Evolutionary conservation across 2,797 vertebrate genomes (phyloP).

Genomic region (Rousettus madagascariensis): DNA sequence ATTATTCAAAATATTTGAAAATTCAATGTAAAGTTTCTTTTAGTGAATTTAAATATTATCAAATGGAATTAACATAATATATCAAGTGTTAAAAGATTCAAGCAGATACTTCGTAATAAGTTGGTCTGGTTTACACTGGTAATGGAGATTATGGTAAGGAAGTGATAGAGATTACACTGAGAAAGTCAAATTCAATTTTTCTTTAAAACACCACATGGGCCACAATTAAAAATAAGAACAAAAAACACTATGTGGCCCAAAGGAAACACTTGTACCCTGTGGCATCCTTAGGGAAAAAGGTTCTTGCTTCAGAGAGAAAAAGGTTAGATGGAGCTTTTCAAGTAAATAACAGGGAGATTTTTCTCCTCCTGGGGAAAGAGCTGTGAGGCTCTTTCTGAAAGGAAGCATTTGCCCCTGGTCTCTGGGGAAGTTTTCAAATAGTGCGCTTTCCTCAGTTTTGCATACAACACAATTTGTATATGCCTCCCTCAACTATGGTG

Average conservation of each 20-base stretch:
- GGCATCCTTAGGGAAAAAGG: background rate
- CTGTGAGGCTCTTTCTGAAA: background rate
- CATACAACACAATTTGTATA: background rate
- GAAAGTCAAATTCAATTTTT: constrained; percentile 20
- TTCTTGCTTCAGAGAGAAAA: background rate
- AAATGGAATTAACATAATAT: background rate
- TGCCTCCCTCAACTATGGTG: background rate
- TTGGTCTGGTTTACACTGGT: background rate
- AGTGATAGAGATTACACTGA: background rate
- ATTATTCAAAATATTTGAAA: constrained; percentile 42
- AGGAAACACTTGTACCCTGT: background rate
- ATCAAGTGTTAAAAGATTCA: background rate
- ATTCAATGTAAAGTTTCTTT: constrained; percentile 1
- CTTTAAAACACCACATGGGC: background rate
- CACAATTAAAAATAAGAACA: background rate
- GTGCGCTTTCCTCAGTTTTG: background rate
- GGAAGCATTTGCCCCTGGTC: background rate
- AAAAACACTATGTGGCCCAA: background rate
- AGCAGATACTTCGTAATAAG: background rate
- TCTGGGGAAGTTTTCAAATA: background rate
- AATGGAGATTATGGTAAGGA: background rate
- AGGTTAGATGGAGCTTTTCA: background rate
- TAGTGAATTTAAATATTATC: background rate
- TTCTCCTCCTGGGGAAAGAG: background rate
- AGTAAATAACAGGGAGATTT: background rate